phyloP scores from a whole-genome alignment of 2,113 vertebrate species.

The Scartelaos histophorus region DNA sequence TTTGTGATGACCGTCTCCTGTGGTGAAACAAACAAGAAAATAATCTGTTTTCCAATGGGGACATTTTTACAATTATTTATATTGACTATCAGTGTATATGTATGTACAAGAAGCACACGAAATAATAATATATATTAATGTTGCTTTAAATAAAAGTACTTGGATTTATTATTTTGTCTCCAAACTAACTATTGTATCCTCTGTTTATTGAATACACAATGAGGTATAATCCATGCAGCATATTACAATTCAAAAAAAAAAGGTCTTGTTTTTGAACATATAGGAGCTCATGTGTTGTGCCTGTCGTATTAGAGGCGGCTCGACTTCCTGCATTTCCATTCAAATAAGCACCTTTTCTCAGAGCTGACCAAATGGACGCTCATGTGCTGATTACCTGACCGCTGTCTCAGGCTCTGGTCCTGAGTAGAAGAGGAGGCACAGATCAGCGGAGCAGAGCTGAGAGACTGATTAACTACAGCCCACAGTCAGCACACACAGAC shows the following conservation, averaged over 20 bases:
- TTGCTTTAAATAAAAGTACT: too few species aligned
- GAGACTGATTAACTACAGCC: slow-evolving; percentile 65
- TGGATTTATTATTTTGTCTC: too few species aligned
- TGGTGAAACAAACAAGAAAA: too few species aligned
- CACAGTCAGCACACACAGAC: slow-evolving; percentile 39
- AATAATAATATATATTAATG: too few species aligned
- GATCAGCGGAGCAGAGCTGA: slow-evolving; percentile 53
- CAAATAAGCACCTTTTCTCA: slow-evolving; percentile 53
- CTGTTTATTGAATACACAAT: too few species aligned
- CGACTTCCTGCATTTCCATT: slow-evolving; percentile 58
- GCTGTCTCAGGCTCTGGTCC: slow-evolving; percentile 63
- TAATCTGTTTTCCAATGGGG: too few species aligned
- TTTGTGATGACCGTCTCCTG: too few species aligned
- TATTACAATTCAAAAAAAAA: not conserved
- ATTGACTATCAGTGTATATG: too few species aligned
- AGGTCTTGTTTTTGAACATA: not conserved
- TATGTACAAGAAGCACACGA: too few species aligned
- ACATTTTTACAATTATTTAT: too few species aligned
- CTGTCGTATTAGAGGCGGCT: slow-evolving; percentile 31
- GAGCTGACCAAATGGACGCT: slow-evolving; percentile 54
- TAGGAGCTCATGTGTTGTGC: not conserved
- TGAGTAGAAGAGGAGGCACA: slow-evolving; percentile 40
- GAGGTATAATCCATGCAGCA: too few species aligned
- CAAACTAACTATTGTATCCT: too few species aligned
- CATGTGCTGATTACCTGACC: slow-evolving; percentile 65